These are phyloP conservation scores for Cynopterus sphinx DNA, from an alignment of 2,797 vertebrate species.

Conservation along the genomic window DNA sequence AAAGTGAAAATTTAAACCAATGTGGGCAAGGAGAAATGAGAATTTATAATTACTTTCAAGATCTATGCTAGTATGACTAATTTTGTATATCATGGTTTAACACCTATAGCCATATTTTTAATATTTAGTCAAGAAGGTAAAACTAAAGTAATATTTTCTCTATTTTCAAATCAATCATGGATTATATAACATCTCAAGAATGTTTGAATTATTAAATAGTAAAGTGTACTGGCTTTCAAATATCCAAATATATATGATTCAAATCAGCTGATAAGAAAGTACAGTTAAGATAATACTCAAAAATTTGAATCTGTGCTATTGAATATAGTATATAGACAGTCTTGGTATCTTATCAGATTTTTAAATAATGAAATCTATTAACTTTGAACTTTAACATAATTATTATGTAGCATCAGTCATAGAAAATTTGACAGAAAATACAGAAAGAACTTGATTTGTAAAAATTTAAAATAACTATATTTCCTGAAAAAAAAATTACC, in stretches of 20 bases:
- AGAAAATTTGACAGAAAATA: constrained; percentile 32
- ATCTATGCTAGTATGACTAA: background rate
- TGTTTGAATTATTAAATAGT: background rate
- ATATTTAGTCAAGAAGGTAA: background rate
- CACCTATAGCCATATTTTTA: background rate
- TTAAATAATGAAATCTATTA: constrained; percentile 24
- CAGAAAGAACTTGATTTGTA: background rate
- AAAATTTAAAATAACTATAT: background rate
- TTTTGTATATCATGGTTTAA: background rate
- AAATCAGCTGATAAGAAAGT: background rate
- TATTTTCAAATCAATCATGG: constrained; percentile 4
- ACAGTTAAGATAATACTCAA: background rate
- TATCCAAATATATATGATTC: background rate
- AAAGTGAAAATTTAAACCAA: background rate
- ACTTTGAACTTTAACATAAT: constrained; percentile 19
- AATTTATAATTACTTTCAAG: background rate
- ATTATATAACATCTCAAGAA: background rate
- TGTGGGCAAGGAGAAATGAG: background rate
- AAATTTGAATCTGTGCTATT: constrained; percentile 23
- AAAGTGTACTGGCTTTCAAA: background rate
- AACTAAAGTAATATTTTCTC: background rate
- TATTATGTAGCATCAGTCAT: background rate
- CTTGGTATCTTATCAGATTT: background rate
- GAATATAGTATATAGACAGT: background rate
- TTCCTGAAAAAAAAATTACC: background rate